Evolutionary conservation across 2,888 invertebrate species (phyloP), one percentile per base, ranked within the genome.

Genomic region (Stratiomys singularior): DNA sequence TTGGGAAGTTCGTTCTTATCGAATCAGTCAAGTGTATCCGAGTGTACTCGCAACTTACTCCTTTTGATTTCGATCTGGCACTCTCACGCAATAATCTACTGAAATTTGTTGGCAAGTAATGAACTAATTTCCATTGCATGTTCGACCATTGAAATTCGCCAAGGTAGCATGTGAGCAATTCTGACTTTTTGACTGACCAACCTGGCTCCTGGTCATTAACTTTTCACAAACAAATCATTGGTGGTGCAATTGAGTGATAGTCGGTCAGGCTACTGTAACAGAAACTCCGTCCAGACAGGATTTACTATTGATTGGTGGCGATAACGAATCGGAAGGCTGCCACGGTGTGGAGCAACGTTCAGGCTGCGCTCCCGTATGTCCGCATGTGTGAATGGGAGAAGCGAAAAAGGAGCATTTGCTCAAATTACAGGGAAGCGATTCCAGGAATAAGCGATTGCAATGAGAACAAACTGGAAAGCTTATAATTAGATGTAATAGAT

Each of bases 361-460:
- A 5, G 52, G 15, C 3, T 13, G 4, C 4, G 15, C 4, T 9
- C 15, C 15, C 15, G 52, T 52, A 18, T 52, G 15, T 52, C n/a
- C 4, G n/a, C n/a, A 52, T 13, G 7, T 13, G 15, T 37, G 37
- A 27, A 18, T 37, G 30, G 15, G 66, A 15, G 18, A 37, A 1
- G 27, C 27, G 37, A 18, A 9, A 44, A 18, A 66, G 37, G 66
- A 37, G 37, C 18, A 9, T n/a, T 27, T 37, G 18, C 18, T 66
- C 37, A 66, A 66, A 66, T 66, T 66, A 66, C 37, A 66, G 66
- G 66, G 66, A 37, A 5, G 66, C 4, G 37, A 37, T 66, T 66
- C 66, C 37, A 18, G 66, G 66, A 63, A 63, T 27, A 63, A 27
- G 27, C 27, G 9, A 63, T 23, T 25, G 63, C 63, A 63, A n/a